These are phyloP conservation scores for Brenthis daphne DNA, from an alignment of 2,888 invertebrate genomes.

Conservation along the genomic window DNA sequence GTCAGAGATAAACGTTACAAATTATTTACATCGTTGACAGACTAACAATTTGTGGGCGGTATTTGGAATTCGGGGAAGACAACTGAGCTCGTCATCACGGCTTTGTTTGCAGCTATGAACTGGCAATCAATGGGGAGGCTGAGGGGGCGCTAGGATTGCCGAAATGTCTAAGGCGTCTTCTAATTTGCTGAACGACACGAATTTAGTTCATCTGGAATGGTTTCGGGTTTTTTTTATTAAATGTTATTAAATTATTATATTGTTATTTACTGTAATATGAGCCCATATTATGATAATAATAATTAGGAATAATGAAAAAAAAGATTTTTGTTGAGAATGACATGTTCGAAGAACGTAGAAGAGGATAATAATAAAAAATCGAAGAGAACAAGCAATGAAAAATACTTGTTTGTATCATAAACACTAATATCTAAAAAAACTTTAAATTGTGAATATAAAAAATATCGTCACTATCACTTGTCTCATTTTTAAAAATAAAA, in stretches of 20 bases:
- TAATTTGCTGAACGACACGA: constrained; percentile 63
- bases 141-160: constrained; percentile 54
- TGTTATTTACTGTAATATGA: not conserved
- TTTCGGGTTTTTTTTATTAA: constrained; percentile 31
- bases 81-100: constrained; percentile 62
- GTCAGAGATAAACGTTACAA: constrained; percentile 47
- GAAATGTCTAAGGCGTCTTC: constrained; percentile 64
- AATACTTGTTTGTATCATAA: no score
- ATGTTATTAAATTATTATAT: not conserved
- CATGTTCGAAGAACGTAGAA: no score
- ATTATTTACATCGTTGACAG: constrained; percentile 62
- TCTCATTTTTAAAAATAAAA: not conserved
- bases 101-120: constrained; percentile 67
- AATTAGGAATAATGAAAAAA: no score
- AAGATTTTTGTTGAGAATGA: no score
- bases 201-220: constrained; percentile 56
- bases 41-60: constrained; percentile 56
- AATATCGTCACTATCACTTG: not conserved
- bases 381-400: no score
- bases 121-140: constrained; percentile 59
- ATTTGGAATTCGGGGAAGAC: constrained; percentile 63
- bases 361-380: no score
- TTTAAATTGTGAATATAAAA: no score
- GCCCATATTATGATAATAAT: not conserved
- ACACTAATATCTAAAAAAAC: no score